phyloP scores from a whole-genome alignment of 2,797 vertebrate species.

The Buphagus erythrorhynchus region DNA sequence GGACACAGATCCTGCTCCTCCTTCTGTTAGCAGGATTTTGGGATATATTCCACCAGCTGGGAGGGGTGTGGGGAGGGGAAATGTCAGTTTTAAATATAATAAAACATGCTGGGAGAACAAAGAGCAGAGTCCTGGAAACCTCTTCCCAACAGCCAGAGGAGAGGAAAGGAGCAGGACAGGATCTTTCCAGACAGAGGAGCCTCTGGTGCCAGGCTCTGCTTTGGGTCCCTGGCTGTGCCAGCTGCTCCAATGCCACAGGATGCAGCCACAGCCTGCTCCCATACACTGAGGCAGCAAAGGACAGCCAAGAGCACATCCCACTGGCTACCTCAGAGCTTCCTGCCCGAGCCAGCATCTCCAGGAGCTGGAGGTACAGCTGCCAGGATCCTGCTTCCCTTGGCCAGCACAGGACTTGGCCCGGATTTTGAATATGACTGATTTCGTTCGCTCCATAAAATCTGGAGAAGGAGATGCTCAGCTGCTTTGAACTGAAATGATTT shows the following conservation, averaged over 20 bases:
- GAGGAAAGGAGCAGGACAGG: neutral
- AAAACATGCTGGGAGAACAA: neutral
- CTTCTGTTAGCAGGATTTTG: constrained; percentile 20
- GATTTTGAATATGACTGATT: constrained; percentile 16
- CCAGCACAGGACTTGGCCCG: constrained; percentile 26
- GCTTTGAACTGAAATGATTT: neutral
- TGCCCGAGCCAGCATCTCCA: constrained; percentile 19
- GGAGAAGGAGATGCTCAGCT: constrained; percentile 48
- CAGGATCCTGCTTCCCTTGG: constrained; percentile 28
- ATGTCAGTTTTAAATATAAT: constrained; percentile 21
- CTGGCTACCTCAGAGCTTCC: neutral
- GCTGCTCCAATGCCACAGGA: constrained; percentile 29
- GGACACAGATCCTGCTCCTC: constrained; percentile 22
- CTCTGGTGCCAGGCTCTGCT: neutral
- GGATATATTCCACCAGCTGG: neutral
- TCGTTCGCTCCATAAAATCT: constrained; percentile 46
- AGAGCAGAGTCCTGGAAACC: neutral
- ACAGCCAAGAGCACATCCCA: constrained; percentile 55
- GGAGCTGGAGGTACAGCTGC: constrained; percentile 53
- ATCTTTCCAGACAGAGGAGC: neutral
- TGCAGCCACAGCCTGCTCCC: constrained; percentile 50
- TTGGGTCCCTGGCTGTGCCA: constrained; percentile 31
- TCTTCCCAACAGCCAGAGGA: neutral
- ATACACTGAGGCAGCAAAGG: constrained; percentile 18
- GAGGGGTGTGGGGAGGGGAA: neutral